Conservation (phyloP, 2,888 invertebrate genomes). For the Helicoverpa assulta region DNA sequence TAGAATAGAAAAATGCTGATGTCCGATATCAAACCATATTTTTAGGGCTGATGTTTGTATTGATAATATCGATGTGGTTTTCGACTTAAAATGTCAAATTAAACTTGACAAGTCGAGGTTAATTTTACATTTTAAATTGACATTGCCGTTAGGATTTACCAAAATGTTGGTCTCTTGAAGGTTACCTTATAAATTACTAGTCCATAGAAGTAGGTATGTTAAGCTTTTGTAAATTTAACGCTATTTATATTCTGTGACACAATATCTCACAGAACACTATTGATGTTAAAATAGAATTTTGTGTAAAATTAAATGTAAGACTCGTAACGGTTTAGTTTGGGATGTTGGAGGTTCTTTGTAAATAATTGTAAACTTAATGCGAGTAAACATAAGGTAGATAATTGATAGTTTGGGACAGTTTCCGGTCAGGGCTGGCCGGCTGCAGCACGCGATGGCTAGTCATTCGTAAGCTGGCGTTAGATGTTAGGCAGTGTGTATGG, state of each 20-base stretch:
- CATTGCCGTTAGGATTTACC: slow-evolving; percentile 55
- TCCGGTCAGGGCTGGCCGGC: slow-evolving; percentile 51
- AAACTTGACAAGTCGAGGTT: slow-evolving; percentile 21
- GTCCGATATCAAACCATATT: slow-evolving; percentile 53
- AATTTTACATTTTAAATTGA: slow-evolving; percentile 30
- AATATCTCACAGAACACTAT: slow-evolving; percentile 56
- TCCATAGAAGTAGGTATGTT: slow-evolving; percentile 79
- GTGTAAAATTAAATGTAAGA: slow-evolving; percentile 67
- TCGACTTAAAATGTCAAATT: slow-evolving; percentile 47
- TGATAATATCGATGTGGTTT: slow-evolving; percentile 30
- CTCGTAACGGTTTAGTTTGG: slow-evolving; percentile 61
- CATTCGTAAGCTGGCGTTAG: slow-evolving; percentile 50
- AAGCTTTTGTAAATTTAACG: slow-evolving; percentile 81
- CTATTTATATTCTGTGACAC: slow-evolving; percentile 59
- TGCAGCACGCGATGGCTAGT: slow-evolving; percentile 62
- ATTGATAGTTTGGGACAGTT: slow-evolving; percentile 62
- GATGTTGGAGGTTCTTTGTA: slow-evolving; percentile 72
- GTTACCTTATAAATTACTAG: slow-evolving; percentile 86
- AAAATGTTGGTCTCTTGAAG: slow-evolving; percentile 73
- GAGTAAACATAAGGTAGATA: slow-evolving; percentile 71
- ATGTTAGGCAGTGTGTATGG: slow-evolving; percentile 66
- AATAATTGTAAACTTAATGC: slow-evolving; percentile 73
- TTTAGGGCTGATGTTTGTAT: slow-evolving; percentile 39
- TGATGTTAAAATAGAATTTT: slow-evolving; percentile 65
- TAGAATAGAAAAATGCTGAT: slow-evolving; percentile 59